Base-by-base conservation (phyloP, 2,113 vertebrate species). In the Acanthochromis polyacanthus region DNA sequence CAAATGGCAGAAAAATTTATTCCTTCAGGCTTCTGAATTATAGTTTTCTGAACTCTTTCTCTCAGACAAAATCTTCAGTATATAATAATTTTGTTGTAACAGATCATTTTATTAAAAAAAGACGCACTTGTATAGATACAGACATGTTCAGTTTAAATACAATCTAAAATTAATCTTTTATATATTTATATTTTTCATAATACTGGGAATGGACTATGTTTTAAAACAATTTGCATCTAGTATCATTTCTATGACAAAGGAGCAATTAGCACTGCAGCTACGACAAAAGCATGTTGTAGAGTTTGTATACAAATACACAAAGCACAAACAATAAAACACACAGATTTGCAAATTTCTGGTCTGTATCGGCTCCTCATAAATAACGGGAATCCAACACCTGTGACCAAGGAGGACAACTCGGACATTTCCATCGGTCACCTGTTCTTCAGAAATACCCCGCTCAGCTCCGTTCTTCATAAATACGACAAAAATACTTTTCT, bases 61-160 rank as follows among this genome's bases (percentile, higher is more conserved):
- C 30, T 30, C 30, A 30, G 3, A 46, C n/a, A 50, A 11, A 4
- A 20, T n/a, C 10, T 0, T 17, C 30, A 30, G 30, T 30, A 25
- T 25, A 25, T 25, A 30, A 30, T 30, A 30, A 30, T 1, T 30
- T 43, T 79, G 68, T 60, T 86, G 91, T 86, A 87, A 91, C 89
- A 89, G 91, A 92, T 86, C 43, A 77, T 93, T 95, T 95, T 94
- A 93, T 94, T 95, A 90, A 93, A 94, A 94, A 89, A 91, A 59
- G 48, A 66, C 77, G 71, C 86, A 71, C 82, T 90, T 88, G 90
- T 87, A 88, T 89, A 81, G 88, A 89, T 90, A 78, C 89, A 91
- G 91, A 90, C 87, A 90, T 71, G 64, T 91, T 91, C 87, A 89
- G 67, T 93, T 95, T 95, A 95, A 95, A 95, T 94, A 94, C 90